Base-by-base conservation (phyloP, 2,113 vertebrate species). In the Hirundichthys speculiger region DNA sequence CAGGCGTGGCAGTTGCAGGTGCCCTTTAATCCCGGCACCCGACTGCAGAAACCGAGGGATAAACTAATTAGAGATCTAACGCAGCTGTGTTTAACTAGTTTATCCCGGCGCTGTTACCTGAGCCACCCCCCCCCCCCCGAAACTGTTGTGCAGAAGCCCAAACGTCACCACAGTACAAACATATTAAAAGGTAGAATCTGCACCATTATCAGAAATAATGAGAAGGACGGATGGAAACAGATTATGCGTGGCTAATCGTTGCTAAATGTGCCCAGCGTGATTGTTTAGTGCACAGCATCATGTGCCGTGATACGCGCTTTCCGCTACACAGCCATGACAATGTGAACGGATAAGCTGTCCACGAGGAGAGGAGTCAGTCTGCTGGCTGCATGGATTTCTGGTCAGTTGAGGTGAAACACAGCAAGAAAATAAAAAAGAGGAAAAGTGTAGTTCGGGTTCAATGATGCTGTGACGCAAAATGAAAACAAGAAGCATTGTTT, bases 191-290 rank as follows among this genome's bases (percentile, higher is more conserved):
- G 7, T 3, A 34, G 3, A 1, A 34, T 7, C 4, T 34, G 9
- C 11, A 34, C 8, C 30, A n/a, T n/a, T n/a, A n/a, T 34, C 11
- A 3, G 11, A 34, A 34, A 34, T 34, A 34, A 9, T 34, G 30
- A 34, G 11, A 34, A 34, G 7, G 5, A 34, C 6, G 30, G 30
- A 34, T 34, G 30, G 30, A 34, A 43, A 19, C 13, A 12, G 9
- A 60, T 38, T 21, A 60, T 38, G 16, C 38, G 40, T 45, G 25
- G 41, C 41, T 19, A 59, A 64, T 54, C 19, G 15, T 42, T n/a
- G 30, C 21, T 46, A 11, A 58, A 11, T 13, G 20, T 30, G 22
- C 2, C 22, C n/a, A 21, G n/a, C 8, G n/a, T 13, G 42, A 50
- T 46, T 39, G 53, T 53, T 20, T 0, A 19, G 41, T 2, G 10